These are phyloP conservation scores for Thyatira batis DNA, from an alignment of 2,888 invertebrate species.

Conservation along the genomic window DNA sequence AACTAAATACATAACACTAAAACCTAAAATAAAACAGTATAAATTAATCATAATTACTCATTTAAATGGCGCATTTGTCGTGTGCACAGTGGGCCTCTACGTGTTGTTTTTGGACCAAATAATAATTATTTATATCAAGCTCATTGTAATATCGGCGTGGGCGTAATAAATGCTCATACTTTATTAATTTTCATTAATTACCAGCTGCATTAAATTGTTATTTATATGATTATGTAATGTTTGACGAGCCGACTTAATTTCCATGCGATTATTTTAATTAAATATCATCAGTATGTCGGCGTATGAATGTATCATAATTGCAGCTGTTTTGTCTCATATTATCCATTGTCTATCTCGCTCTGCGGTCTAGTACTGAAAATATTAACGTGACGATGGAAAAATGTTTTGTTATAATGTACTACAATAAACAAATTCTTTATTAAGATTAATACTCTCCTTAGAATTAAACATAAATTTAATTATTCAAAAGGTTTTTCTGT, in stretches of 20 bases:
- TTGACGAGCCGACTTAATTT: not conserved
- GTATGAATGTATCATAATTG: not conserved
- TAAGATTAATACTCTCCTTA: too few relatives aligned
- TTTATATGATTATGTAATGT: not conserved
- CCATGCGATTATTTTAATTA: not conserved
- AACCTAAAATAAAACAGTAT: too few relatives aligned
- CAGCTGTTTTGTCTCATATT: not conserved
- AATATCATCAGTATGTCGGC: not conserved
- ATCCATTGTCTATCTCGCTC: not conserved
- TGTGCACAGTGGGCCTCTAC: slow-evolving; percentile 16
- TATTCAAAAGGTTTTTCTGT: too few relatives aligned
- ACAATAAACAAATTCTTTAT: too few relatives aligned
- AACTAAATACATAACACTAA: too few relatives aligned
- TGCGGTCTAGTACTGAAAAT: not conserved
- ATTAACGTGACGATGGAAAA: too few relatives aligned
- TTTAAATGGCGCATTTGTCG: slow-evolving; percentile 4
- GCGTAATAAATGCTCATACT: slow-evolving; percentile 5
- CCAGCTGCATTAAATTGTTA: not conserved
- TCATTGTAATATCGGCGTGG: slow-evolving; percentile 15
- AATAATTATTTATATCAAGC: slow-evolving; percentile 6
- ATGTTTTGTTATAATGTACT: too few relatives aligned
- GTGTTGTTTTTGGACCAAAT: slow-evolving; percentile 30
- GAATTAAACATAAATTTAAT: too few relatives aligned
- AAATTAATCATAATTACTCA: too few relatives aligned
- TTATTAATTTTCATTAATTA: not conserved